These are phyloP conservation scores for Nothura maculosa DNA, from an alignment of 2,797 vertebrate genomes.

Conservation along the genomic window DNA sequence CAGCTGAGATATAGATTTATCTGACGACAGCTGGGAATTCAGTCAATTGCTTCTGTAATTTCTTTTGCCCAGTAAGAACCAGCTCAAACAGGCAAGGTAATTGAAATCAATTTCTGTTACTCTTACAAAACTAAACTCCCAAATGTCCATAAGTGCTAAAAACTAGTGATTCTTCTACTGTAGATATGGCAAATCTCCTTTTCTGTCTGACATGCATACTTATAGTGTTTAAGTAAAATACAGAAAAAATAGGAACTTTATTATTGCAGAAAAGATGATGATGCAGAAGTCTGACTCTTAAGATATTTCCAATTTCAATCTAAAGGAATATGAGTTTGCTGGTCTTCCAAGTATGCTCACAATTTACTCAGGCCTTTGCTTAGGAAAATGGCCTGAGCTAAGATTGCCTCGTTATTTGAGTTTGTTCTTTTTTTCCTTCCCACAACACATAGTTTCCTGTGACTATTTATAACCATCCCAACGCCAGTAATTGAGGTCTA, in stretches of 20 bases:
- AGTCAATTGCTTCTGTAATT: slow-evolving; percentile 7
- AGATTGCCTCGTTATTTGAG: background rate
- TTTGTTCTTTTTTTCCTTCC: too few species aligned
- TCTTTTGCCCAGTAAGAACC: slow-evolving; percentile 38
- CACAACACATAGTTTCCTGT: background rate
- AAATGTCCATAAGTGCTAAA: background rate
- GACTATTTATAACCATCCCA: background rate
- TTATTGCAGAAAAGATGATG: background rate
- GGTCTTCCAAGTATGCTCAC: background rate
- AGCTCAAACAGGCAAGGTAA: slow-evolving; percentile 31
- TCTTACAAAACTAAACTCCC: background rate
- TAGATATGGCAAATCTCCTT: background rate
- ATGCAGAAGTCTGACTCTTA: background rate
- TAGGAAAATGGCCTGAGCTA: background rate
- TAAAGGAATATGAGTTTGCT: background rate
- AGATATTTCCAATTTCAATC: background rate
- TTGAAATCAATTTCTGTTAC: slow-evolving; percentile 22
- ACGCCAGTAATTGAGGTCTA: background rate
- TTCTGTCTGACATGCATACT: background rate
- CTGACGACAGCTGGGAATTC: slow-evolving; percentile 13
- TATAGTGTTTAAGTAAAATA: background rate
- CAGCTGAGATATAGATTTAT: slow-evolving; percentile 46
- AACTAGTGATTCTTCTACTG: background rate
- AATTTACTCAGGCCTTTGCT: background rate
- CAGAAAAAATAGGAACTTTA: background rate